These are phyloP conservation scores for Drymonia ruficornis DNA, from an alignment of 2,888 invertebrate species.

Conservation along the genomic window DNA sequence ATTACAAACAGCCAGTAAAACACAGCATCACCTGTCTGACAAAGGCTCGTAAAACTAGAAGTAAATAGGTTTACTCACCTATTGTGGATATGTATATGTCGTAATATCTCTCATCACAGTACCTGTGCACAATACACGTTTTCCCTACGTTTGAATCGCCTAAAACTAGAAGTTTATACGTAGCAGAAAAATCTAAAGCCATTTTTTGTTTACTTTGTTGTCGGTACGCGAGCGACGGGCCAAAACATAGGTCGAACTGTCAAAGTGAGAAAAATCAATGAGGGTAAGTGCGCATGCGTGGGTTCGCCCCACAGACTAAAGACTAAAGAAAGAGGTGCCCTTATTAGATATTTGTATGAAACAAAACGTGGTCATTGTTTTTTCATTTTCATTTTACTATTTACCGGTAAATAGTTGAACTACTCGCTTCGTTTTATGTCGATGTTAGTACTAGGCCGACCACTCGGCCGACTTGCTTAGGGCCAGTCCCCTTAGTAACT, in stretches of 20 bases:
- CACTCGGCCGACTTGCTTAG: no score
- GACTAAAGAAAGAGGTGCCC: no score
- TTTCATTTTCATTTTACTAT: no score
- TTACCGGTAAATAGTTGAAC: no score
- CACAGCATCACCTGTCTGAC: conserved; percentile 65
- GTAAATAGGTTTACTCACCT: conserved; percentile 86
- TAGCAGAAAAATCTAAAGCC: conserved; percentile 94
- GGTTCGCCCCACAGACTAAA: conserved; percentile 48
- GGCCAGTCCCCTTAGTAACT: no score
- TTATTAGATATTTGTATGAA: no score
- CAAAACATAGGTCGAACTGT: conserved; percentile 80
- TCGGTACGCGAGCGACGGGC: conserved; percentile 65
- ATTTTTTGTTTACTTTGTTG: conserved; percentile 84
- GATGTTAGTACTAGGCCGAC: no score
- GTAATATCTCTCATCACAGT: conserved; percentile 95
- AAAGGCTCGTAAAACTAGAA: conserved; percentile 68
- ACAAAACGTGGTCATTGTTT: no score
- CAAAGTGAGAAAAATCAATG: conserved; percentile 83
- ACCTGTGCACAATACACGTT: conserved; percentile 95
- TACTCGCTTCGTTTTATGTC: no score
- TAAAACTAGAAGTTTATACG: conserved; percentile 93
- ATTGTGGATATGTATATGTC: conserved; percentile 96
- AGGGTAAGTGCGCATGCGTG: conserved; percentile 73
- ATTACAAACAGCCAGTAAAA: conserved; percentile 54
- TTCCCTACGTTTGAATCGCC: conserved; percentile 96